Conservation (phyloP, 1,140 invertebrate genomes). For the Helicoverpa armigera region DNA sequence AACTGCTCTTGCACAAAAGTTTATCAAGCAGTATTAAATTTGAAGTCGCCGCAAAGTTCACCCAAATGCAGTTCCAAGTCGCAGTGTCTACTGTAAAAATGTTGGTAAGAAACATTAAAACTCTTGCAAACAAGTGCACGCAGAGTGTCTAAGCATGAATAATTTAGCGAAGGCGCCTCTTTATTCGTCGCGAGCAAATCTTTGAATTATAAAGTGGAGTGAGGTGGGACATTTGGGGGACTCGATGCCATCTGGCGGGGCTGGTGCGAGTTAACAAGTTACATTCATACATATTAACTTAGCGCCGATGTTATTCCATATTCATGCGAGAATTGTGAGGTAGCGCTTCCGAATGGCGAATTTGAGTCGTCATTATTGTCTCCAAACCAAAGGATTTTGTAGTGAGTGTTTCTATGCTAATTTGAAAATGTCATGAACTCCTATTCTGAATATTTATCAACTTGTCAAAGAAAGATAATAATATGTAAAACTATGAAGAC, state of each 20-base stretch:
- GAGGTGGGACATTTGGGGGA: conserved; percentile 66
- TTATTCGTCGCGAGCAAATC: conserved; percentile 75
- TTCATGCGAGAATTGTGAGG: conserved; percentile 56
- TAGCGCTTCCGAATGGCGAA: conserved; percentile 48
- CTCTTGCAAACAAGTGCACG: conserved; percentile 50
- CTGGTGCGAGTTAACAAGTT: conserved; percentile 68
- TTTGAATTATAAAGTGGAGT: conserved; percentile 79
- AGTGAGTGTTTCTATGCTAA: not conserved
- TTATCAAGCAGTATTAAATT: conserved; percentile 14
- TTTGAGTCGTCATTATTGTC: conserved; percentile 36
- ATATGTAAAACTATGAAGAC: too few species aligned
- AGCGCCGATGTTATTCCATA: conserved; percentile 62
- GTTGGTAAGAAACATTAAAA: conserved; percentile 53
- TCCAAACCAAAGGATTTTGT: conserved; percentile 14
- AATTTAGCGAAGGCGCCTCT: conserved; percentile 72
- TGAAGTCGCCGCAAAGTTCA: conserved; percentile 1
- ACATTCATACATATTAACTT: conserved; percentile 77
- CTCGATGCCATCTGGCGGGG: conserved; percentile 62
- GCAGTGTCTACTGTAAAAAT: conserved; percentile 38
- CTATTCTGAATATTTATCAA: too few species aligned
- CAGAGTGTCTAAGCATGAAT: conserved; percentile 68
- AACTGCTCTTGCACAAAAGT: not conserved
- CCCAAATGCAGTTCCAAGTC: not conserved
- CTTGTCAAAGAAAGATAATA: too few species aligned
- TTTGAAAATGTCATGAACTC: not conserved